Conservation (phyloP, 2,888 invertebrate genomes). For the Oscheius sp. region DNA sequence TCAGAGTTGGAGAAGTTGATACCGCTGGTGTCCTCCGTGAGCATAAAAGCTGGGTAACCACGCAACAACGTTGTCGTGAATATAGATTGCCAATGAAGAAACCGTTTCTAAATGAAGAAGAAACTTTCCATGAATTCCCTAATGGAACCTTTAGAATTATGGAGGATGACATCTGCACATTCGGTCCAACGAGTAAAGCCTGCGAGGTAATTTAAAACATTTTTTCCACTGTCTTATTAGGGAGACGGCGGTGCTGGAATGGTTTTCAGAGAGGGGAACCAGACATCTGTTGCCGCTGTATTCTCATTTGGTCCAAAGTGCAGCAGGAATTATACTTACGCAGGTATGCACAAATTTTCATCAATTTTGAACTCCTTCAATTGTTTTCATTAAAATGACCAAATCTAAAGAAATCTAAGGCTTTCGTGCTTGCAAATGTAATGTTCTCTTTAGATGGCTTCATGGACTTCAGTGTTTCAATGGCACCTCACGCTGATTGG, state of each 20-base stretch:
- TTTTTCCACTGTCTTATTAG: background rate
- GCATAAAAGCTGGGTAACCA: background rate
- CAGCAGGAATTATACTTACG: too few relatives aligned
- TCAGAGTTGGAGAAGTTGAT: background rate
- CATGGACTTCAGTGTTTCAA: background rate
- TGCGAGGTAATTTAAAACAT: background rate
- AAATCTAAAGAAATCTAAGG: too few relatives aligned
- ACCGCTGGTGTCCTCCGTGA: background rate
- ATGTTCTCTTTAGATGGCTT: background rate
- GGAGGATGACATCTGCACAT: background rate
- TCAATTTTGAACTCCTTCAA: too few relatives aligned
- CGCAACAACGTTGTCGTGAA: background rate
- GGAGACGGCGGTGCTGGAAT: background rate
- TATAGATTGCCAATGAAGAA: background rate
- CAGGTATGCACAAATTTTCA: too few relatives aligned
- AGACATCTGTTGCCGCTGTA: too few relatives aligned
- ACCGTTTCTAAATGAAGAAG: too few relatives aligned
- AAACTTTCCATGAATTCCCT: too few relatives aligned
- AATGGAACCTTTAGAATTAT: too few relatives aligned
- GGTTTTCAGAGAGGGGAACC: background rate
- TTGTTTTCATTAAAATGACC: too few relatives aligned
- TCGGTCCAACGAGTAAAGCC: background rate
- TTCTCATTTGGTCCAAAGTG: too few relatives aligned
- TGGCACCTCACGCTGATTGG: background rate
- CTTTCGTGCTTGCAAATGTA: too few relatives aligned